phyloP scores from a whole-genome alignment of 2,797 vertebrate species.

The Hemitrygon akajei region DNA sequence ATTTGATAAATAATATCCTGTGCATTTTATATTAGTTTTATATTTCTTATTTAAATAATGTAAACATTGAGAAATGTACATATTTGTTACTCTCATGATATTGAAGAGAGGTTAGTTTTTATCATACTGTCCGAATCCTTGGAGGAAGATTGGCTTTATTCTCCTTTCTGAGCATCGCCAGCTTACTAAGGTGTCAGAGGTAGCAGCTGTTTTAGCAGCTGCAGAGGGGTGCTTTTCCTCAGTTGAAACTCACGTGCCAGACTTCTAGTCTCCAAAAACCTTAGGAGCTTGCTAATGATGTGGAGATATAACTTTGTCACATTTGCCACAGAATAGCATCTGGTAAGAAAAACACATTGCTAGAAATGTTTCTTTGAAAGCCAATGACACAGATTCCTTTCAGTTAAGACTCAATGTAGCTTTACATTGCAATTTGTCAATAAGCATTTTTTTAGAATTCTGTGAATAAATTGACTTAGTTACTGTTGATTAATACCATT shows the following conservation, averaged over 20 bases:
- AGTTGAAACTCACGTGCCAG: constrained; percentile 51
- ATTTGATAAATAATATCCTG: not conserved
- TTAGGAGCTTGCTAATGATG: constrained; percentile 37
- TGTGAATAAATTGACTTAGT: not conserved
- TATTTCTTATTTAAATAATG: not conserved
- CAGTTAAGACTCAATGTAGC: not conserved
- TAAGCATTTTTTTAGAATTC: not conserved
- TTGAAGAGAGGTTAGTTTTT: constrained; percentile 15
- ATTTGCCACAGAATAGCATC: constrained; percentile 34
- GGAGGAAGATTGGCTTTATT: constrained; percentile 27
- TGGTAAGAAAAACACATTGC: constrained; percentile 3
- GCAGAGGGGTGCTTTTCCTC: constrained; percentile 55
- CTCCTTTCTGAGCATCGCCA: constrained; percentile 43
- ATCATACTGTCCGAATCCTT: not conserved
- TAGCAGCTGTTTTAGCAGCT: constrained; percentile 77
- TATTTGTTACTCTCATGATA: not conserved
- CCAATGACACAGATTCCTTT: not conserved
- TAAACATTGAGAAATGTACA: not conserved
- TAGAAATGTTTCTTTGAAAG: not conserved
- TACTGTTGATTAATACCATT: not conserved
- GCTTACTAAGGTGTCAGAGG: constrained; percentile 58
- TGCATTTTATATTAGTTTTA: not conserved
- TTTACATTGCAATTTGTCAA: not conserved
- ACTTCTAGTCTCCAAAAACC: constrained; percentile 37
- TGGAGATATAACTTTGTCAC: constrained; percentile 32